Evolutionary conservation across 2,113 vertebrate genomes (phyloP).

Genomic region (Syngnathus scovelli): DNA sequence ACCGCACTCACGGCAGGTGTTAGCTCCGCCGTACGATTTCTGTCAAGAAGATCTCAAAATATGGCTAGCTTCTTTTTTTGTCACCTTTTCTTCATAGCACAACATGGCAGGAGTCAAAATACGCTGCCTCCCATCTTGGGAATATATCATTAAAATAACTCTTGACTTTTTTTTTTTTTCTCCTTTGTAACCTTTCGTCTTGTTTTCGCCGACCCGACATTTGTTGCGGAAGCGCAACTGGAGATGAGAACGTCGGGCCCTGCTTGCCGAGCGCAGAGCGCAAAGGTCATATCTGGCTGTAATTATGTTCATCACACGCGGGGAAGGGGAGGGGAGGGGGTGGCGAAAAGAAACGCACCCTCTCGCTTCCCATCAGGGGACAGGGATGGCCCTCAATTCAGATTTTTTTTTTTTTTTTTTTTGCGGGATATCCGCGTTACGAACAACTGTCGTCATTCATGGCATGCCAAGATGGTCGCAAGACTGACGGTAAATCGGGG

Average conservation of each 20-base stretch:
- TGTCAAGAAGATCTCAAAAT: not conserved
- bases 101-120: not conserved
- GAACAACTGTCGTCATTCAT: slow-evolving; percentile 68
- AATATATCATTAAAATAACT: slow-evolving; percentile 69
- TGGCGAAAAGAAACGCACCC: not conserved
- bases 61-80: not conserved
- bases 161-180: slow-evolving; percentile 58
- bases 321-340: not conserved
- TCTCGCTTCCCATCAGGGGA: not conserved
- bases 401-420: slow-evolving; percentile 2
- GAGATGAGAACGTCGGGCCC: slow-evolving; percentile 53
- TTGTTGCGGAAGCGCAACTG: slow-evolving; percentile 67
- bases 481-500: slow-evolving; percentile 39
- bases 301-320: slow-evolving; percentile 71
- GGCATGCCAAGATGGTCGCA: slow-evolving; percentile 54
- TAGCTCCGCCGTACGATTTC: not conserved
- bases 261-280: slow-evolving; percentile 57
- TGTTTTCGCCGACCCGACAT: slow-evolving; percentile 70
- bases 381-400: not conserved
- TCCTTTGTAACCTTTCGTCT: slow-evolving; percentile 67
- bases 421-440: slow-evolving; percentile 17
- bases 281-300: slow-evolving; percentile 75
- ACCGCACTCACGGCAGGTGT: not conserved
- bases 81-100: not conserved
- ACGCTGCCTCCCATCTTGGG: slow-evolving; percentile 11